Conservation (phyloP, 2,888 invertebrate species). For the Drosophila austrosaltans region DNA sequence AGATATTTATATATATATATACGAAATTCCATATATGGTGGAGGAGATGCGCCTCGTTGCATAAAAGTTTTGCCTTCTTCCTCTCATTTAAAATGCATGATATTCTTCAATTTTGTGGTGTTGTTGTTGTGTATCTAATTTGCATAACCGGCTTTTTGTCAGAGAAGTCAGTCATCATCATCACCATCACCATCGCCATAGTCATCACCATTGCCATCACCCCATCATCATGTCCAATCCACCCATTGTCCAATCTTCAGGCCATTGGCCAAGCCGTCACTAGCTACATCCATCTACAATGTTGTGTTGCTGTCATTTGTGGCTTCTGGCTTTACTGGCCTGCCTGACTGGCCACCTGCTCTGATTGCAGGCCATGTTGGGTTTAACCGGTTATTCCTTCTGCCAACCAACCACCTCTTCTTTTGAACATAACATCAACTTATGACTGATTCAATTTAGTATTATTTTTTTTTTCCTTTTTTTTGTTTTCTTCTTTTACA, state of each 20-base stretch:
- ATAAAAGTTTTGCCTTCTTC: slow-evolving; percentile 18
- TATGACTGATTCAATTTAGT: slow-evolving; percentile 66
- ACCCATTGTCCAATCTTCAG: slow-evolving; percentile 41
- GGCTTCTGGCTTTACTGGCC: slow-evolving; percentile 15
- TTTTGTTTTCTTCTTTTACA: slow-evolving; percentile 4
- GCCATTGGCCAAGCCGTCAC: slow-evolving; percentile 45
- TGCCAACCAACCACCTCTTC: slow-evolving; percentile 14
- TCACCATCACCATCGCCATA: neutral
- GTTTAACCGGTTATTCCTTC: slow-evolving; percentile 54
- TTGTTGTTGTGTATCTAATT: slow-evolving; percentile 46
- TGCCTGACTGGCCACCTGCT: slow-evolving; percentile 65
- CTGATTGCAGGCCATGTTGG: slow-evolving; percentile 35
- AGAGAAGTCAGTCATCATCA: slow-evolving; percentile 40
- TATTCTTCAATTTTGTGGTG: slow-evolving; percentile 54
- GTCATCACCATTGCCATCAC: slow-evolving; percentile 17
- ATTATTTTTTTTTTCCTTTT: neutral
- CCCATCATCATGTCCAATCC: slow-evolving; percentile 12
- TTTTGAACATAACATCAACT: slow-evolving; percentile 44
- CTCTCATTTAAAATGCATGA: slow-evolving; percentile 65
- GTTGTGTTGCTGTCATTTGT: slow-evolving; percentile 35
- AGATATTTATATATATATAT: neutral
- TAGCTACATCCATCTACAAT: slow-evolving; percentile 6
- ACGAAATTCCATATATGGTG: neutral
- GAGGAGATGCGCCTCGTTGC: slow-evolving; percentile 31
- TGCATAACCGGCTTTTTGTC: slow-evolving; percentile 70